Conservation (phyloP, 2,113 vertebrate species). For the Tragulus kanchil region DNA sequence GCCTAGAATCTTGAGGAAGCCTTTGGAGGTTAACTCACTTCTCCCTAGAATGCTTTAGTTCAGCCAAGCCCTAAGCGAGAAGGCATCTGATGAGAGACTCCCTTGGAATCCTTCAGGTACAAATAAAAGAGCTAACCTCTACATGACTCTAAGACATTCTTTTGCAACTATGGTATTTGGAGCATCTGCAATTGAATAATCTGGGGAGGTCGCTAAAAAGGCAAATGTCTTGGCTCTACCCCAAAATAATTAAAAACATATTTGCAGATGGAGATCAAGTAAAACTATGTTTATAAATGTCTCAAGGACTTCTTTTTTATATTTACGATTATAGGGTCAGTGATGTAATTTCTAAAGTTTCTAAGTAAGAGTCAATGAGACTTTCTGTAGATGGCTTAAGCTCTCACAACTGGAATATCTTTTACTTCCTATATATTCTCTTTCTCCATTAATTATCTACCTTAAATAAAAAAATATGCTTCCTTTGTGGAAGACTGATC, state of each 20-base stretch:
- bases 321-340: background rate
- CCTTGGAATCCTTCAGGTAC: background rate
- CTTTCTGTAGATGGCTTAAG: background rate
- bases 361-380: background rate
- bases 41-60: constrained; percentile 20
- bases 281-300: background rate
- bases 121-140: constrained; percentile 61
- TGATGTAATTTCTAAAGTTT: background rate
- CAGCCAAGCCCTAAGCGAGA: constrained; percentile 59
- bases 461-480: background rate
- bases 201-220: background rate
- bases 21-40: background rate
- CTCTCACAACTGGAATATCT: background rate
- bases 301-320: background rate
- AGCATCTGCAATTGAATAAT: background rate
- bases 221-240: background rate
- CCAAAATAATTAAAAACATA: constrained; percentile 10
- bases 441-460: background rate
- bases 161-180: background rate
- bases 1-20: constrained; percentile 33
- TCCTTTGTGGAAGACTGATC: background rate
- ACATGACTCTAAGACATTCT: constrained; percentile 41
- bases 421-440: background rate
- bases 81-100: constrained; percentile 52
- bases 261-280: background rate